Base-by-base conservation (phyloP, 2,797 vertebrate species). In the Hephaestus fuliginosus region DNA sequence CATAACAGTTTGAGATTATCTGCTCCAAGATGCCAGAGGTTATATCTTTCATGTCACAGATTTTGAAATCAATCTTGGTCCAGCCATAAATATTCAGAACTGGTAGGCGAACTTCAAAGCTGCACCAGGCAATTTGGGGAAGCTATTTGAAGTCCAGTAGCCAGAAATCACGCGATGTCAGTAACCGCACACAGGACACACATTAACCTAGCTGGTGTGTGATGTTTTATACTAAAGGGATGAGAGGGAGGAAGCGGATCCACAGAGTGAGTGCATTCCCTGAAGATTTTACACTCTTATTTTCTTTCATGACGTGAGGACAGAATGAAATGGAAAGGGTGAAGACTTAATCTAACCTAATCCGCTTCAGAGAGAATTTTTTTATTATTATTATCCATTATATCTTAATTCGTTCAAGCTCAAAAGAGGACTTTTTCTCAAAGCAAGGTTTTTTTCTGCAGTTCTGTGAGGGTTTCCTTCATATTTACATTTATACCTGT, bases 51-150 rank as follows among this genome's bases (percentile, higher is more conserved):
- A n/a, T 64, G 46, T 78, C 36, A 10, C 28, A 49, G 53, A 25
- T 71, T 86, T 83, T 63, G 3, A 82, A 79, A 79, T 88, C 49
- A 46, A 56, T 77, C 55, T 75, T 10, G 10, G 74, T 74, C 10
- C 1, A 14, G 1, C 55, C 55, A 90, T 85, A 77, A 80, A 89
- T 89, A 86, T 89, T 92, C 80, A 83, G 70, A 58, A 64, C 30
- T 39, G n/a, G 51, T 28, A 39, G 64, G 52, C 10, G 39, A 57
- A 88, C 84, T 87, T 89, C 88, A 92, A 91, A 89, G 89, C 77
- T 73, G 61, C 78, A 75, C n/a, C 66, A 78, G 76, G 82, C 67
- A 80, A 84, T 83, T 82, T 86, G 41, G 64, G 18, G 20, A 70
- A 67, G 53, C 62, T 66, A 68, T 89, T 89, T 91, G 74, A 89